Conservation (phyloP, 2,113 vertebrate species). For the Eulacestoma nigropectus region DNA sequence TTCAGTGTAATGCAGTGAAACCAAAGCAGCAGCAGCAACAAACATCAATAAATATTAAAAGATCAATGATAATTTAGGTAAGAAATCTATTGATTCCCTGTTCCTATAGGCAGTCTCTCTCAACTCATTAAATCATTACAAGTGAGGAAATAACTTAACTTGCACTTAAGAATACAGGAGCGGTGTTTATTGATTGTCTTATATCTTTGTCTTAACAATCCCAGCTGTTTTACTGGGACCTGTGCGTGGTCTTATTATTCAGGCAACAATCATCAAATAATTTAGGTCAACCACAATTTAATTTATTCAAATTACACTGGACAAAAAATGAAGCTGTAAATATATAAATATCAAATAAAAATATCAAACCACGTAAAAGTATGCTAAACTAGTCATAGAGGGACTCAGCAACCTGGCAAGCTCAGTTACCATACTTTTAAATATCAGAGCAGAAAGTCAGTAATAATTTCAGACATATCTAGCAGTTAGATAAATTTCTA, state of each 20-base stretch:
- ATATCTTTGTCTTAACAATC: background rate
- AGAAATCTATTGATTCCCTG: background rate
- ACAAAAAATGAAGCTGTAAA: background rate
- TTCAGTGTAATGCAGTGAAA: background rate
- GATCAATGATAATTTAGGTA: conserved; percentile 13
- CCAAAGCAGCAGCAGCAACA: background rate
- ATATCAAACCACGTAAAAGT: background rate
- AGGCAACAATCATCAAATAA: background rate
- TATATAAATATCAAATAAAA: background rate
- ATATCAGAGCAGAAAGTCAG: background rate
- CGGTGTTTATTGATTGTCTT: background rate
- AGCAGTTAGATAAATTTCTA: background rate
- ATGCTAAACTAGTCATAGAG: background rate
- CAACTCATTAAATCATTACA: conserved; percentile 2
- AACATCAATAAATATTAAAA: conserved; percentile 10
- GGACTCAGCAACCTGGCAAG: background rate
- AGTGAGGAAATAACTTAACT: background rate
- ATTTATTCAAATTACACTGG: background rate
- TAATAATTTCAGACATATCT: background rate
- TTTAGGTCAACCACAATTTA: background rate
- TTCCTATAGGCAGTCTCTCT: background rate
- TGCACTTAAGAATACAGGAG: background rate
- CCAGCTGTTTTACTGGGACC: background rate
- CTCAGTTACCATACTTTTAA: background rate
- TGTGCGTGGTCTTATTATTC: background rate